Evolutionary conservation across 2,113 vertebrate genomes (phyloP), one percentile per base, ranked within the genome.

Genomic region (Tragelaphus imberbis): DNA sequence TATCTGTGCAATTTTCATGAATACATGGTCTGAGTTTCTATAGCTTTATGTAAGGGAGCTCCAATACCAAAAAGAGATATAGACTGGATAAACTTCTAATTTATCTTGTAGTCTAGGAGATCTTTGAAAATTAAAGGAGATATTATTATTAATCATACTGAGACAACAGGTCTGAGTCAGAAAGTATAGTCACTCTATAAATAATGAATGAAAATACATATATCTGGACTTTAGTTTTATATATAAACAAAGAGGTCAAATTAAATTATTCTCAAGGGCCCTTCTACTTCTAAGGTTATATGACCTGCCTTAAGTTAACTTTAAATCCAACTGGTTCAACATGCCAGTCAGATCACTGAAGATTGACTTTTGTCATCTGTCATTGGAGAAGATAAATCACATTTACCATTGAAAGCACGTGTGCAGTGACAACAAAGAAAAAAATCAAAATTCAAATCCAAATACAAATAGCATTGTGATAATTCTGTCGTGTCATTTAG

Each of bases 361-460:
- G 75, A 51, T 1, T 59, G 25, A 55, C 25, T 75, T 21, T 89
- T 61, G 44, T 92, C 75, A 59, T 88, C 49, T 88, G 85, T 86
- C 88, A 71, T 85, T 97, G 84, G 85, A 79, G 53, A 87, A 33
- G 56, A 95, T 93, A 85, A 94, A 55, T 8, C 71, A 87, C 23
- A 80, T 79, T 94, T 93, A 25, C 61, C 12, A 40, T 90, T 81
- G 58, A 86, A 79, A 96, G 40, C 49, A 82, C 88, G 77, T 85
- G 9, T 16, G 53, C 77, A 95, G 36, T 49, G 86, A 84, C 55
- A 86, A 80, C 25, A 90, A 81, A 88, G 91, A n/a, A 97, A 88
- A 92, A 88, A 65, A 84, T 77, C 10, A 82, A 88, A 92, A 91
- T 56, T 16, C 51, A 84, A 82, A 92, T 91, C 27, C 47, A 71